Percentiles rank a stretch among this genome's conserved stretches.
phyloP scores from a whole-genome alignment of 2,888 invertebrate genomes.

The Catocala fraxini region DNA sequence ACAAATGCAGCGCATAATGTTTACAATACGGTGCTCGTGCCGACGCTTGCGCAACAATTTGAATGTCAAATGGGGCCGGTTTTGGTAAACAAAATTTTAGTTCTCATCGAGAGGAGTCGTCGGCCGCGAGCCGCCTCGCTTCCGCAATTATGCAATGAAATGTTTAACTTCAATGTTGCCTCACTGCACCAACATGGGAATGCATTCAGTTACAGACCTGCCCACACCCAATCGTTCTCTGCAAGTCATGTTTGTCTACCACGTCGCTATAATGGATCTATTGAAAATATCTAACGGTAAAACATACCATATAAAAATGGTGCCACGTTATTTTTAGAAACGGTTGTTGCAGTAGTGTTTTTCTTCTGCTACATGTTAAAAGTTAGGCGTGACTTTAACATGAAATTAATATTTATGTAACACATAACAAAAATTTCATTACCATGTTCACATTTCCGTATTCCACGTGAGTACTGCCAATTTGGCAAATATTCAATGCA shows the following conservation, averaged over 20 bases:
- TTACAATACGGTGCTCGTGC: slow-evolving; percentile 58
- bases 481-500: slow-evolving; percentile 77
- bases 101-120: slow-evolving; percentile 67
- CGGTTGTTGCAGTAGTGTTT: no score
- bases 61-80: slow-evolving; percentile 74
- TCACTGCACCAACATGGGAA: slow-evolving; percentile 56
- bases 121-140: slow-evolving; percentile 62
- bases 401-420: not conserved
- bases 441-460: slow-evolving; percentile 60
- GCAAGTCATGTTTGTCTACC: not conserved
- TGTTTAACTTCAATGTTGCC: slow-evolving; percentile 69
- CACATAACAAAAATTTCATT: slow-evolving; percentile 47
- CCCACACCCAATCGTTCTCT: slow-evolving; percentile 27
- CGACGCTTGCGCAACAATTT: slow-evolving; percentile 73
- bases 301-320: no score
- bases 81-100: slow-evolving; percentile 72
- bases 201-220: slow-evolving; percentile 29
- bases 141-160: slow-evolving; percentile 77
- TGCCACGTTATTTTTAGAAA: no score
- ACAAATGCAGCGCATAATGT: slow-evolving; percentile 64
- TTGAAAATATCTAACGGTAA: no score
- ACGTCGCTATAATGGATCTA: no score
- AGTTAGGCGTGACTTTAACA: not conserved
- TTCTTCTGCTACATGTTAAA: no score
- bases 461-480: slow-evolving; percentile 66